Base-by-base conservation (phyloP, 2,113 vertebrate genomes). In the Sylvietta virens region DNA sequence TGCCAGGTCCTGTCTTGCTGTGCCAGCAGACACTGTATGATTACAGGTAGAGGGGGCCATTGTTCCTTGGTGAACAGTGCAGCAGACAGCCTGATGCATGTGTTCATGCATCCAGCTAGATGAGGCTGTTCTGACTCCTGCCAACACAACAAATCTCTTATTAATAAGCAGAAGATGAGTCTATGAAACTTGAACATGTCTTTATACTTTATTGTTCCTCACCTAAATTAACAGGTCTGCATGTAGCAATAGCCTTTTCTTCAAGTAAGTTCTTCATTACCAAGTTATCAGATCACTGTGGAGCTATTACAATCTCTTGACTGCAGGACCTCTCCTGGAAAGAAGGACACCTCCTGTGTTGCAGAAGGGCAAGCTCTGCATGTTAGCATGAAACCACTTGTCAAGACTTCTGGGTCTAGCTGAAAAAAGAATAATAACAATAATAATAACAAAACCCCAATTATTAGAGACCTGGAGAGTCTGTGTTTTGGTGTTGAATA, bases 371-470 rank as follows among this genome's bases (percentile, higher is more conserved):
- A 18, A 57, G 33, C 28, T 56, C 48, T 65, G 60, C 39, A 31
- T 5, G 0, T 40, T 18, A 77, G 13, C 31, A 45, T 31, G 23
- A 57, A 67, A 81, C 60, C 18, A 20, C 11, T 48, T 78, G 30
- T 67, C n/a, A 76, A 51, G 47, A 16, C 17, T 76, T 76, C 22
- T 31, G 82, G 13, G 22, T 30, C 13, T 69, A 81, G 44, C 28
- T 84, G n/a, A 24, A 81, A 37, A 24, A 65, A 54, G 10, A n/a
- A 24, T 3, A 27, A 35, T 14, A 24, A 40, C 6, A 30, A 27
- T 1, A 30, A 17, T 3, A 51, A 8, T 4, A 30, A 33, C 7
- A 58, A 58, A 16, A 62, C 8, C 8, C 17, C 0, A 28, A 31
- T 24, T 18, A 6, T 18, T 61, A 39, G n/a, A 35, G 33, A 50